Conservation (phyloP, 2,797 vertebrate species). For the Syngnathus rostellatus region DNA sequence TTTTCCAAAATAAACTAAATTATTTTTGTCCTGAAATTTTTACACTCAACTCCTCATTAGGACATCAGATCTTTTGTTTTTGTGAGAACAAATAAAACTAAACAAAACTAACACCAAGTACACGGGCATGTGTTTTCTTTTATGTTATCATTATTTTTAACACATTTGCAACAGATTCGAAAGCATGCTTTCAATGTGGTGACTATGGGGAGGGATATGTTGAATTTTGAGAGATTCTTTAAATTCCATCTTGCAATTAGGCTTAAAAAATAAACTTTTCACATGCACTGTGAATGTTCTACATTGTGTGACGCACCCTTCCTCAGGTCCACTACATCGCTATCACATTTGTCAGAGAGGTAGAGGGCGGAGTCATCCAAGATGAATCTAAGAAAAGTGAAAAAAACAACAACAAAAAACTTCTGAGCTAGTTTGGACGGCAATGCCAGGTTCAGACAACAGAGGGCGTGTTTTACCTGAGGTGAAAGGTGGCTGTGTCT, state of each 20-base stretch:
- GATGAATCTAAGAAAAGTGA: slow-evolving; percentile 74
- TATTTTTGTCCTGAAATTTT: not conserved
- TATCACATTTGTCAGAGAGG: slow-evolving; percentile 86
- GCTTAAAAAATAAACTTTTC: not conserved
- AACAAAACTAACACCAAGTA: too few species aligned
- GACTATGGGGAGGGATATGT: not conserved
- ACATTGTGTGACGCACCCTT: slow-evolving; percentile 65
- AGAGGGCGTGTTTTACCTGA: slow-evolving; percentile 67
- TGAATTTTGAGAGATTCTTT: not conserved
- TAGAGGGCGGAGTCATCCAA: slow-evolving; percentile 88
- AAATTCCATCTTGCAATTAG: not conserved
- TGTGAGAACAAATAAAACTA: too few species aligned
- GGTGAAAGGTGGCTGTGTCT: slow-evolving; percentile 87
- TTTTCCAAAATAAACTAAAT: not conserved
- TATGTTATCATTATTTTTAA: not conserved
- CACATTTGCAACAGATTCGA: not conserved
- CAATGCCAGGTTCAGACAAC: not conserved
- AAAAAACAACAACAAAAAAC: not conserved
- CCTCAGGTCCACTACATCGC: slow-evolving; percentile 76
- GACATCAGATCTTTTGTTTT: not conserved
- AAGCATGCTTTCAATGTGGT: not conserved
- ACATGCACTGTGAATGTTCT: not conserved
- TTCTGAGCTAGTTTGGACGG: not conserved
- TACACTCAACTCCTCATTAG: not conserved
- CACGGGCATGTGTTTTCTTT: not conserved